Percentiles rank a stretch among this genome's conserved stretches.
phyloP scores from a whole-genome alignment of 2,888 invertebrate genomes.

The Calameuta pallipes region DNA sequence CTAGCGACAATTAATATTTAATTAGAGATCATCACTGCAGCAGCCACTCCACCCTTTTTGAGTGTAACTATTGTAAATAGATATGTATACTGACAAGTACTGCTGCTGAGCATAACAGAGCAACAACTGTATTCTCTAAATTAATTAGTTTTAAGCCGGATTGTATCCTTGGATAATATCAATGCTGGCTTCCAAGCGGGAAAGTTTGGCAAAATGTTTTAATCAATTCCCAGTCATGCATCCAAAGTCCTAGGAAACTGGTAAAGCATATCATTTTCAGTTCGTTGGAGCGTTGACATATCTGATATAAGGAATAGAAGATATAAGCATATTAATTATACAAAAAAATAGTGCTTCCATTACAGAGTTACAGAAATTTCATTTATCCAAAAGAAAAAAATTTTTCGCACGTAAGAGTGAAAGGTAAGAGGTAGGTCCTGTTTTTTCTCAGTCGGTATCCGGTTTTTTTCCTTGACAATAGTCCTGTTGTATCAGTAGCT shows the following conservation, averaged over 20 bases:
- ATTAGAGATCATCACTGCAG: background rate
- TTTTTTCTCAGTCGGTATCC: no score
- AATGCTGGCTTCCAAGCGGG: constrained; percentile 31
- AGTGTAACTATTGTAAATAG: no score
- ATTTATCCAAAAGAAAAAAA: no score
- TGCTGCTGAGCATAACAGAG: background rate
- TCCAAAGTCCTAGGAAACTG: background rate
- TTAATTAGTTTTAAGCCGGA: constrained; percentile 41
- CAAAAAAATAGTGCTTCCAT: background rate
- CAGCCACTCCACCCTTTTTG: background rate
- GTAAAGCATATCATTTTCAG: background rate
- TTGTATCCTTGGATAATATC: constrained; percentile 27
- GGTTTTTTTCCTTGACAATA: no score
- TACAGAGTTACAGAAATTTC: no score
- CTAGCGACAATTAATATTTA: background rate
- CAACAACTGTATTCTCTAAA: constrained; percentile 9
- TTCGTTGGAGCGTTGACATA: background rate
- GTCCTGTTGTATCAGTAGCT: no score
- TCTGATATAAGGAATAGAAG: background rate
- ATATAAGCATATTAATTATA: background rate
- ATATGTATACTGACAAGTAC: background rate
- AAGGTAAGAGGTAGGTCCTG: no score
- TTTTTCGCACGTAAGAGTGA: no score
- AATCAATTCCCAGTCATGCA: background rate
- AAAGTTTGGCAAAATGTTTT: constrained; percentile 3